These are phyloP conservation scores for Amphiprion ocellaris DNA, from an alignment of 2,113 vertebrate species.

Conservation along the genomic window DNA sequence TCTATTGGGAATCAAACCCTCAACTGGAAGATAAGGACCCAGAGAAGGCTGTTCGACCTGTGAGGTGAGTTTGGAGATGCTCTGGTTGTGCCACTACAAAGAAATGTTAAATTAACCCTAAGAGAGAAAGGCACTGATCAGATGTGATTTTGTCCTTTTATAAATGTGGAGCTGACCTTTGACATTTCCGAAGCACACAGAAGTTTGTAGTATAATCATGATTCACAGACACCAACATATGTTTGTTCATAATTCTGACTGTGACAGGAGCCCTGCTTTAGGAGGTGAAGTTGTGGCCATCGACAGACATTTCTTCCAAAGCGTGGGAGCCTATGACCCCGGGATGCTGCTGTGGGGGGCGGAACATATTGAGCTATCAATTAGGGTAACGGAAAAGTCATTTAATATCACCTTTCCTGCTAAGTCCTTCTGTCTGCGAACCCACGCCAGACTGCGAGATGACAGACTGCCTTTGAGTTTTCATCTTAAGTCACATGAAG, in stretches of 20 bases:
- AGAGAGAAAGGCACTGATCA: too few relatives aligned
- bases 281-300: conserved; percentile 88
- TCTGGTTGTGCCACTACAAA: background rate
- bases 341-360: conserved; percentile 86
- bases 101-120: too few relatives aligned
- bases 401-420: background rate
- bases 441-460: background rate
- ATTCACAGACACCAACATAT: conserved; percentile 1
- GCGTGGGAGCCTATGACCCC: conserved; percentile 89
- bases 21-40: conserved; percentile 80
- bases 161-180: too few relatives aligned
- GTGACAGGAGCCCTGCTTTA: conserved; percentile 87
- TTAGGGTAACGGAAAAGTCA: conserved; percentile 84
- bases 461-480: conserved; percentile 17
- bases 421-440: background rate
- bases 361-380: conserved; percentile 91
- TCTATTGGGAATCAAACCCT: conserved; percentile 87
- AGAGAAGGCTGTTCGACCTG: conserved; percentile 84
- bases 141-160: too few relatives aligned
- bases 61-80: conserved; percentile 82
- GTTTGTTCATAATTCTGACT: background rate
- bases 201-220: too few relatives aligned
- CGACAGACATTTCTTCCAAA: conserved; percentile 91
- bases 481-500: background rate
- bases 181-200: too few relatives aligned